These are phyloP conservation scores for Hippocampus guttulatus DNA, from an alignment of 2,113 vertebrate species.

Conservation along the genomic window DNA sequence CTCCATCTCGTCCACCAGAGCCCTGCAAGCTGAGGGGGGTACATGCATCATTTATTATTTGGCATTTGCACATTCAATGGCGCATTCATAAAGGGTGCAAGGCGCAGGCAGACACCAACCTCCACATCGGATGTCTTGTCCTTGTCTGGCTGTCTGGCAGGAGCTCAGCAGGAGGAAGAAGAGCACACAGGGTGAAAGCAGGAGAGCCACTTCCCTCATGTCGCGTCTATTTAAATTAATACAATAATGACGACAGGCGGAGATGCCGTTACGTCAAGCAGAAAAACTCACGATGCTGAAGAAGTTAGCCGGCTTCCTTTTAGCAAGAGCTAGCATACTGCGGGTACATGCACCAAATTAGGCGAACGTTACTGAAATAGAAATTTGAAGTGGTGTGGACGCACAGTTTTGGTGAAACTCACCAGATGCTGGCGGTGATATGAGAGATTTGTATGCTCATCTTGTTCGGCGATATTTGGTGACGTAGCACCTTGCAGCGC, in stretches of 20 bases:
- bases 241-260: conserved; percentile 5
- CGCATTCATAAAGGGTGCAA: neutral
- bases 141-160: conserved; percentile 59
- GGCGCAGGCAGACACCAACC: conserved; percentile 42
- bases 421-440: conserved; percentile 19
- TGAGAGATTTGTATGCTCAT: conserved; percentile 43
- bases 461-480: conserved; percentile 59
- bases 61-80: neutral
- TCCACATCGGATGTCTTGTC: conserved; percentile 75
- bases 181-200: conserved; percentile 46
- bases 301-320: neutral
- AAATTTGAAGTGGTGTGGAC: neutral
- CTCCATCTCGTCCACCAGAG: conserved; percentile 92
- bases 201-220: conserved; percentile 55
- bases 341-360: neutral
- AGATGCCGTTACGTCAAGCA: conserved; percentile 2
- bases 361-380: neutral
- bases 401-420: conserved; percentile 27
- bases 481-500: conserved; percentile 59
- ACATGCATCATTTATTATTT: neutral
- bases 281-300: neutral
- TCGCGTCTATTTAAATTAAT: conserved; percentile 30
- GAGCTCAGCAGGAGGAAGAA: conserved; percentile 43
- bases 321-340: neutral
- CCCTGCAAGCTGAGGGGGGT: conserved; percentile 80